A percentile compares a stretch with the other conserved stretches of the same genome.
These are phyloP conservation scores for Cephus rjabovi DNA, from an alignment of 2,888 invertebrate genomes.

Conservation along the genomic window DNA sequence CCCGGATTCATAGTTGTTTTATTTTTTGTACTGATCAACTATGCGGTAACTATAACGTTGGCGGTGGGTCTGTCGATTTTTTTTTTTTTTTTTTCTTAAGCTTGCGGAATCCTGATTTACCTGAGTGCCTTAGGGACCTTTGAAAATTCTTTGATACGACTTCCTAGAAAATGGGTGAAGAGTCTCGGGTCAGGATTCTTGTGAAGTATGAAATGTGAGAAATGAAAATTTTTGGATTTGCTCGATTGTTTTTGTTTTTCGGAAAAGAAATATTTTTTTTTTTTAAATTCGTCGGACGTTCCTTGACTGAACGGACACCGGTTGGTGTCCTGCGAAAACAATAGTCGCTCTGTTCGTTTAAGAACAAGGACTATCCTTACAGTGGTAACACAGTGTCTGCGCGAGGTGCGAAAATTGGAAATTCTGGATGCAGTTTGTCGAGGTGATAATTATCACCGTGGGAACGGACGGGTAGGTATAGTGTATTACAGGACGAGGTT, in stretches of 20 bases:
- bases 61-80: neutral
- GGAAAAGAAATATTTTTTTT: no score
- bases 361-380: neutral
- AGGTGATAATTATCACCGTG: constrained; percentile 57
- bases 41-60: neutral
- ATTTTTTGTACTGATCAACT: neutral
- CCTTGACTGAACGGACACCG: neutral
- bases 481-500: neutral
- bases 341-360: neutral
- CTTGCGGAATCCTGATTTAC: neutral
- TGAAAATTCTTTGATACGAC: neutral
- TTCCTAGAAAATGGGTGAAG: neutral
- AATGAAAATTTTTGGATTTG: neutral
- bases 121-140: neutral
- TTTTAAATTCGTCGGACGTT: no score
- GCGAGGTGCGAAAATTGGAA: neutral
- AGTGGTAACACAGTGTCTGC: neutral
- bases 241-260: neutral
- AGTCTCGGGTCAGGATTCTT: neutral
- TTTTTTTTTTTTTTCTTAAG: neutral
- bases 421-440: neutral
- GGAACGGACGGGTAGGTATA: constrained; percentile 31
- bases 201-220: neutral
- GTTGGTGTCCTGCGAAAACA: neutral
- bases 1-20: neutral